phyloP scores from a whole-genome alignment of 1,140 invertebrate genomes.

The Psix sp. region DNA sequence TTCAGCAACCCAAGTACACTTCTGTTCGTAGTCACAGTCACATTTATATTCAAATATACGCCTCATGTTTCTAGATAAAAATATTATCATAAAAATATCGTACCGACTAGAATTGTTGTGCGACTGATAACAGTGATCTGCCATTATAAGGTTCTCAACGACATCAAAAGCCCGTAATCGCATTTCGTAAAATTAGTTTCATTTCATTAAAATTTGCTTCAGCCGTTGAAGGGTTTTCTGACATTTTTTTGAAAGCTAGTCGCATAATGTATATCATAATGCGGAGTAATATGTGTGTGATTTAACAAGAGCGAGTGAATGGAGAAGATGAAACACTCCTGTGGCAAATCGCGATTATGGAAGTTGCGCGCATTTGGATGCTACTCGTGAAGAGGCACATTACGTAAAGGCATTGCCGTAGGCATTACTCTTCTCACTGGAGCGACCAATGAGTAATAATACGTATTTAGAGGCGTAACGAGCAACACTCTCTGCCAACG shows the following conservation, averaged over 20 bases:
- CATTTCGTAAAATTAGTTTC: background rate
- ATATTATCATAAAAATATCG: too few species aligned
- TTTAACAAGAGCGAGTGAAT: constrained; percentile 48
- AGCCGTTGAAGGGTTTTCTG: constrained; percentile 5
- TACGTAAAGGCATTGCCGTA: constrained; percentile 55
- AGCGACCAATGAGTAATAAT: constrained; percentile 61
- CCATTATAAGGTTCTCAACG: too few species aligned
- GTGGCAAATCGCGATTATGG: constrained; percentile 50
- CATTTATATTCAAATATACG: too few species aligned
- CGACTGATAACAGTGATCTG: too few species aligned
- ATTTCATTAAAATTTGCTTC: background rate
- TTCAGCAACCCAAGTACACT: background rate
- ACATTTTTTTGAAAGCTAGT: constrained; percentile 23
- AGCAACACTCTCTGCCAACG: constrained; percentile 57
- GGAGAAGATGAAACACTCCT: constrained; percentile 44
- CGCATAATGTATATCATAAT: constrained; percentile 31
- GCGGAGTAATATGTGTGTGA: constrained; percentile 34
- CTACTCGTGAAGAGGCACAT: constrained; percentile 44
- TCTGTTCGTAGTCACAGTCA: background rate
- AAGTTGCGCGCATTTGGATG: constrained; percentile 50
- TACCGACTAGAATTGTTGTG: too few species aligned
- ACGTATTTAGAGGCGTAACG: constrained; percentile 61
- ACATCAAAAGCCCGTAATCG: too few species aligned
- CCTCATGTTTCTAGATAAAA: too few species aligned
- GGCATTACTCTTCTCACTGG: constrained; percentile 54